phyloP scores from a whole-genome alignment of 2,797 vertebrate species.

The Sebastes vulpes region DNA sequence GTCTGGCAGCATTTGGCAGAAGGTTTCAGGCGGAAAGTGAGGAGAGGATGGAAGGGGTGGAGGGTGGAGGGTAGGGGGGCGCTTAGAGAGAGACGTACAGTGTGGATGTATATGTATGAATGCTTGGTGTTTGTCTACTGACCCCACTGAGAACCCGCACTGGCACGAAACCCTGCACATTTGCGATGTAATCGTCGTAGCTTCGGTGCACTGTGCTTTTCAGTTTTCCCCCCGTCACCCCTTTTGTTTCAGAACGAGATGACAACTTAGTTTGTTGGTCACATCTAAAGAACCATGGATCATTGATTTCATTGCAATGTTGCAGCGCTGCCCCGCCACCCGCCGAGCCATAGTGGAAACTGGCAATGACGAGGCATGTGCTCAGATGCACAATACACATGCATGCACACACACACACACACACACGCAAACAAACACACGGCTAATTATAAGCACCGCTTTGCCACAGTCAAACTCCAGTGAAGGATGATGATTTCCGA shows the following conservation, averaged over 20 bases:
- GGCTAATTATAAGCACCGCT: conserved; percentile 85
- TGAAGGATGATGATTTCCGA: conserved; percentile 75
- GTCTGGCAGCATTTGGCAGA: conserved; percentile 80
- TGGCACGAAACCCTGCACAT: conserved; percentile 48
- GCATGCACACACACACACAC: conserved; percentile 27
- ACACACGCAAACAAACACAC: conserved; percentile 79
- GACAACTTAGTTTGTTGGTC: conserved; percentile 85
- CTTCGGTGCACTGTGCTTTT: conserved; percentile 41
- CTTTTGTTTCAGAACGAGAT: conserved; percentile 74
- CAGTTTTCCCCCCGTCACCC: conserved; percentile 56
- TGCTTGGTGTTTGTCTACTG: conserved; percentile 46
- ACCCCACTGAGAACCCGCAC: conserved; percentile 53
- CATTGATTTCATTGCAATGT: conserved; percentile 83
- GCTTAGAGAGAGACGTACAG: conserved; percentile 38
- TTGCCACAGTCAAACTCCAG: conserved; percentile 83
- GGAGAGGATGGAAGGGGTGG: conserved; percentile 7
- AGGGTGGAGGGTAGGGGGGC: not conserved
- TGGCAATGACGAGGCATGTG: conserved; percentile 83
- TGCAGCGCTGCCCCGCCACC: conserved; percentile 80
- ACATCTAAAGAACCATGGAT: conserved; percentile 81
- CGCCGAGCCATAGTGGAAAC: conserved; percentile 86
- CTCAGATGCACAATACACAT: conserved; percentile 64
- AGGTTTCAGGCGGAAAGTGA: conserved; percentile 65
- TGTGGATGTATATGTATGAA: conserved; percentile 35
- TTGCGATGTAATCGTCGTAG: conserved; percentile 40